A percentile compares a stretch with the other conserved stretches of the same genome.
These are phyloP conservation scores for Halcyon chelicuti DNA, from an alignment of 2,797 vertebrate species.

Conservation along the genomic window DNA sequence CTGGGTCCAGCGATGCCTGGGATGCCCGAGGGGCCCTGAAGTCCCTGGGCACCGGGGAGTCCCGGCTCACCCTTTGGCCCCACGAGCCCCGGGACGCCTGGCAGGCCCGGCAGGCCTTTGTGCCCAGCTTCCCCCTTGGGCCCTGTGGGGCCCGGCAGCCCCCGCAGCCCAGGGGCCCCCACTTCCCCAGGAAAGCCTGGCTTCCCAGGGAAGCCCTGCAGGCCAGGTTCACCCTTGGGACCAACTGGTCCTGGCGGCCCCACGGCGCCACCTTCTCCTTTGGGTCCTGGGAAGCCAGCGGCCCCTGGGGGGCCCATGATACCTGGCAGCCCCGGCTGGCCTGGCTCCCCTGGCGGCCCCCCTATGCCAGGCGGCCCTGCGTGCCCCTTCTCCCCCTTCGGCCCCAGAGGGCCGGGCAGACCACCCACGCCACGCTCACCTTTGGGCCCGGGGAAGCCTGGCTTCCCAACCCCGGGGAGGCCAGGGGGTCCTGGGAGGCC, in stretches of 20 bases:
- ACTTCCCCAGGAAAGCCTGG: constrained; percentile 87
- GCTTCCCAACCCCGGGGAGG: constrained; percentile 90
- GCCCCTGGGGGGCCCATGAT: constrained; percentile 88
- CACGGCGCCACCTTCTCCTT: constrained; percentile 86
- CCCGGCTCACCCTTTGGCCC: constrained; percentile 90
- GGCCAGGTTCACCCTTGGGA: constrained; percentile 87
- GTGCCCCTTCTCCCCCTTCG: constrained; percentile 92
- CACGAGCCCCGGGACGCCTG: constrained; percentile 83
- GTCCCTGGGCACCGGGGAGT: constrained; percentile 86
- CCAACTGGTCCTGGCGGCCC: constrained; percentile 88
- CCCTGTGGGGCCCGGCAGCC: constrained; percentile 88
- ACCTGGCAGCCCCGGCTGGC: constrained; percentile 90
- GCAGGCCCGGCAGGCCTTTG: constrained; percentile 87
- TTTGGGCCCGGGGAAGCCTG: constrained; percentile 91
- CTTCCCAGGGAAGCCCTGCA: constrained; percentile 89
- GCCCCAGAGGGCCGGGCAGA: constrained; percentile 85
- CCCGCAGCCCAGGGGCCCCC: constrained; percentile 89
- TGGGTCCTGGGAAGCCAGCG: constrained; percentile 89
- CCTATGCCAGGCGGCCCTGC: constrained; percentile 86
- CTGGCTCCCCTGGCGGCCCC: constrained; percentile 87
- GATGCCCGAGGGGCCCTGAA: constrained; percentile 91
- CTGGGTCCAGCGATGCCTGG: constrained; percentile 91
- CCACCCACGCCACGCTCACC: constrained; percentile 91
- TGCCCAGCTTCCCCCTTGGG: constrained; percentile 90
- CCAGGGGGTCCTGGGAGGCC: constrained; percentile 91